phyloP scores from a whole-genome alignment of 2,113 vertebrate species.

The Ascaphus truei region DNA sequence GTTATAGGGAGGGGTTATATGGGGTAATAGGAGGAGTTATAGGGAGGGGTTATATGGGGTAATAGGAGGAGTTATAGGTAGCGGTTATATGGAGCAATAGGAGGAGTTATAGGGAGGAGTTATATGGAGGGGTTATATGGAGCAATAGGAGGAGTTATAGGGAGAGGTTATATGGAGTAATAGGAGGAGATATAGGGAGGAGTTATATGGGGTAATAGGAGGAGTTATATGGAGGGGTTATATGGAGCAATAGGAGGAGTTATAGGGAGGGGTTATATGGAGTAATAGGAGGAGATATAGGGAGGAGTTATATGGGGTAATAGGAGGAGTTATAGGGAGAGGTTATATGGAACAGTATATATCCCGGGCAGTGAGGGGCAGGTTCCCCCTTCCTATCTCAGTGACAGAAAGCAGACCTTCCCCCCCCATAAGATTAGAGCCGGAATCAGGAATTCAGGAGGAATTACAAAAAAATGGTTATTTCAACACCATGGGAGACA shows the following conservation, averaged over 20 bases:
- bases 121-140: background rate
- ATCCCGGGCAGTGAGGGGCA: too few species aligned
- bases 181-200: background rate
- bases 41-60: too few species aligned
- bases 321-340: background rate
- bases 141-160: background rate
- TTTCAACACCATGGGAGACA: conserved; percentile 18
- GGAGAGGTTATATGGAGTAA: background rate
- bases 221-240: background rate
- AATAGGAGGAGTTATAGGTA: too few species aligned
- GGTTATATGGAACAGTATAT: background rate
- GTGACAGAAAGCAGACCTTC: conserved; percentile 21
- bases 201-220: background rate
- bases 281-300: background rate
- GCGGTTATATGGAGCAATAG: background rate
- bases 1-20: too few species aligned
- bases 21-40: too few species aligned
- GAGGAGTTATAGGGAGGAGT: background rate
- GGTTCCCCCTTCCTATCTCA: background rate
- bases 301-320: background rate
- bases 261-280: background rate
- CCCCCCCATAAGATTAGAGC: conserved; percentile 18
- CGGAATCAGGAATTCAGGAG: conserved; percentile 12
- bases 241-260: background rate
- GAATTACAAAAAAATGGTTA: conserved; percentile 21